Conservation (phyloP, 2,888 invertebrate species). For the Apamea sordens region DNA sequence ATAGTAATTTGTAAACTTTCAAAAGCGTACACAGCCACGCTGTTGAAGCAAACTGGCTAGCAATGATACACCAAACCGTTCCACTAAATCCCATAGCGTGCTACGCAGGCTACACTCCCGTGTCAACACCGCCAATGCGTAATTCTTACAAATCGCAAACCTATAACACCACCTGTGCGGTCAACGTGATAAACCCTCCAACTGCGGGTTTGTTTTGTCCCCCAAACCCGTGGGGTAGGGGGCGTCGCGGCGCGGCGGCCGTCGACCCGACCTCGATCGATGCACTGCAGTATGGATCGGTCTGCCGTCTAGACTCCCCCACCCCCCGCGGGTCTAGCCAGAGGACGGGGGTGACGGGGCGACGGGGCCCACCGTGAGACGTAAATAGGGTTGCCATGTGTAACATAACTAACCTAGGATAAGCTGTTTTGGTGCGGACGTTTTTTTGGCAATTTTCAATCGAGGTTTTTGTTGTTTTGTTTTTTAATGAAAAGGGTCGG, state of each 20-base stretch:
- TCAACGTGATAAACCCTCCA: constrained; percentile 74
- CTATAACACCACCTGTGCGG: constrained; percentile 79
- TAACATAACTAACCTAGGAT: constrained; percentile 71
- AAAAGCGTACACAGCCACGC: background rate
- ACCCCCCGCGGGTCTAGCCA: constrained; percentile 62
- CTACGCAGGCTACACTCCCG: constrained; percentile 3
- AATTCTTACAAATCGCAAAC: constrained; percentile 71
- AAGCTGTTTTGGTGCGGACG: constrained; percentile 53
- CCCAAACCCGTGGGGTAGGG: constrained; percentile 69
- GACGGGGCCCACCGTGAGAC: constrained; percentile 63
- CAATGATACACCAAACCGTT: background rate
- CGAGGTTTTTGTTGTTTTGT: background rate
- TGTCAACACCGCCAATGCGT: constrained; percentile 50
- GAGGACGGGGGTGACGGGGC: constrained; percentile 50
- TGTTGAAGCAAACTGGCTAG: background rate
- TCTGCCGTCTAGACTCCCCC: constrained; percentile 87
- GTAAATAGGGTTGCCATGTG: constrained; percentile 67
- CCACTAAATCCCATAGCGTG: constrained; percentile 16
- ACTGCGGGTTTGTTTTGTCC: constrained; percentile 82
- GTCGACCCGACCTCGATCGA: constrained; percentile 83
- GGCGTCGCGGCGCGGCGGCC: constrained; percentile 77
- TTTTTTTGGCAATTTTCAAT: constrained; percentile 38
- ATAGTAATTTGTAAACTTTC: background rate
- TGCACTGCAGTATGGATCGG: constrained; percentile 89
- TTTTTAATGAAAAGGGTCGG: background rate